Evolutionary conservation across 2,888 invertebrate genomes (phyloP).

Genomic region (Epinotia ramella): DNA sequence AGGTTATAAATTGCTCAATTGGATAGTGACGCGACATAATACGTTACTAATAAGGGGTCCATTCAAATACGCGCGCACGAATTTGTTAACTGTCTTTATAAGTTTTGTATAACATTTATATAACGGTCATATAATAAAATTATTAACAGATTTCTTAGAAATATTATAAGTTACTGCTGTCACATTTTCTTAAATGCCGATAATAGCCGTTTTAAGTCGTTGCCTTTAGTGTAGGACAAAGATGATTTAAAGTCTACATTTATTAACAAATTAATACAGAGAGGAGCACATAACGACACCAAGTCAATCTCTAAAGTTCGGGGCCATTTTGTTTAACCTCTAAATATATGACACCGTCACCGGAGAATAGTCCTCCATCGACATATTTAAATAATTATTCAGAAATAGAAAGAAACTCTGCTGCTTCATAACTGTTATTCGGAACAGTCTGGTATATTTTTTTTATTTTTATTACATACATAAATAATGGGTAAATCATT

Average conservation of each 20-base stretch:
- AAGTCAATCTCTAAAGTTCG: constrained; percentile 66
- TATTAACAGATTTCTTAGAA: constrained; percentile 19
- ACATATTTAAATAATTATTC: constrained; percentile 38
- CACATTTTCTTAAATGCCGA: constrained; percentile 35
- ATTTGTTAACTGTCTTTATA: constrained; percentile 41
- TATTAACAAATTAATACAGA: constrained; percentile 52
- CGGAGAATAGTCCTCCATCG: constrained; percentile 57
- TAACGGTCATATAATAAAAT: constrained; percentile 24
- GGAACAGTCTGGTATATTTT: too few species aligned
- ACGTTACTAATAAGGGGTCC: constrained; percentile 16
- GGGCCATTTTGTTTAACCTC: constrained; percentile 75
- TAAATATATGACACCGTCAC: constrained; percentile 73
- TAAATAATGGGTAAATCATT: too few species aligned
- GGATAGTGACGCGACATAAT: constrained; percentile 12
- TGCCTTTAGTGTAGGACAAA: constrained; percentile 30
- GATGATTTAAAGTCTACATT: constrained; percentile 36
- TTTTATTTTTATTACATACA: too few species aligned
- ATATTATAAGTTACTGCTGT: constrained; percentile 28
- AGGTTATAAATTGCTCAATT: constrained; percentile 19
- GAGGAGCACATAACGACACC: constrained; percentile 60
- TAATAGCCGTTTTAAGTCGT: constrained; percentile 34
- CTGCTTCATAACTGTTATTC: too few species aligned
- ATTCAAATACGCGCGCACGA: constrained; percentile 31
- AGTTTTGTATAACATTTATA: constrained; percentile 31
- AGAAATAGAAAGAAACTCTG: too few species aligned